Evolutionary conservation across 2,113 vertebrate genomes (phyloP), one percentile per base, ranked within the genome.

Genomic region (Mesitornis unicolor): DNA sequence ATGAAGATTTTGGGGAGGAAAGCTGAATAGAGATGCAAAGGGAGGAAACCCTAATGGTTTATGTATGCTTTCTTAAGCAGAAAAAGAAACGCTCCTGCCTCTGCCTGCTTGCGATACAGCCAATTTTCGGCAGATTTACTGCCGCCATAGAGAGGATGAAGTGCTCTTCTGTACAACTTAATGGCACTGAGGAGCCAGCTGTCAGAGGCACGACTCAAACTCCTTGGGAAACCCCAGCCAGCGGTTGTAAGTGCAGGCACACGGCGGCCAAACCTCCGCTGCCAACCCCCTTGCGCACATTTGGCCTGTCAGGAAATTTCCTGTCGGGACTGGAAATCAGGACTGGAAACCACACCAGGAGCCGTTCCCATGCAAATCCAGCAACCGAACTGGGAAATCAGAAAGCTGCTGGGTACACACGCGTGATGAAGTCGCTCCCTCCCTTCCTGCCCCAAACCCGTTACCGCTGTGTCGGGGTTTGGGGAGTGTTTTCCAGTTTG

Each of bases 391-490:
- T 64, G 13, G 16, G 38, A 70, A 86, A 65, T 22, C 10, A n/a
- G 40, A 69, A 60, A 35, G 43, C 19, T 22, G 33, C 7, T 5
- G 5, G 22, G 42, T 54, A 33, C 25, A 36, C 4, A 51, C 0
- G 6, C 0, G n/a, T n/a, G n/a, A n/a, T n/a, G n/a, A n/a, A n/a
- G n/a, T n/a, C n/a, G n/a, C n/a, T n/a, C n/a, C n/a, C n/a, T n/a
- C n/a, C n/a, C n/a, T n/a, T n/a, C n/a, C n/a, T 70, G 63, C 22
- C 20, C 54, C 31, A 40, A 29, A 6, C 22, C 3, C 1, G 0
- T 43, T 38, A 78, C 9, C 20, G 11, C 14, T 18, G 35, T 74
- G 25, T 79, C 61, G 82, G 60, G 60, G 16, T 56, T 7, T 79
- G 31, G 18, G 25, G 67, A 50, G 10, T 11, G 14, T 73, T 82